Percentiles rank a stretch among this genome's conserved stretches.
Conservation (phyloP, 2,113 vertebrate genomes). For the Thermophis baileyi region DNA sequence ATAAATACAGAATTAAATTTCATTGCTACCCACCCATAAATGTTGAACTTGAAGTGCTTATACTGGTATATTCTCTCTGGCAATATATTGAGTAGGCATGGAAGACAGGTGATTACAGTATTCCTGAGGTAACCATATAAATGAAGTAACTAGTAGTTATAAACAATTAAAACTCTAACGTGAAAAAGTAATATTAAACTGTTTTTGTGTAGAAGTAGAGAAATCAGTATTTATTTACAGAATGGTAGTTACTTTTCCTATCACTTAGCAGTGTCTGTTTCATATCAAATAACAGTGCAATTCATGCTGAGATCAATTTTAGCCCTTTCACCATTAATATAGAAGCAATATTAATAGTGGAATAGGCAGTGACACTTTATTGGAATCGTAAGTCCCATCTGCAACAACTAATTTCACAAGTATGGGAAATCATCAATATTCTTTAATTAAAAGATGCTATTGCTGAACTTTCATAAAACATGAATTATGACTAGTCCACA, state of each 20-base stretch:
- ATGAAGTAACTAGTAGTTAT: background rate
- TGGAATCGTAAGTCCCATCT: background rate
- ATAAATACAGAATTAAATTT: background rate
- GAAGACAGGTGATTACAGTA: background rate
- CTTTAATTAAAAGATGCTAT: background rate
- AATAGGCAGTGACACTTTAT: background rate
- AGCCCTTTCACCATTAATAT: background rate
- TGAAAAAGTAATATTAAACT: background rate
- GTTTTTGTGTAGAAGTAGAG: background rate
- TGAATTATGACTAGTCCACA: background rate
- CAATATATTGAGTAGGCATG: background rate
- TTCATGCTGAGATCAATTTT: background rate
- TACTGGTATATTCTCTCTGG: background rate
- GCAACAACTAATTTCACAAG: background rate
- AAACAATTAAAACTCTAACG: background rate
- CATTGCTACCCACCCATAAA: background rate
- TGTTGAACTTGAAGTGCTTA: background rate
- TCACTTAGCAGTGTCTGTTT: background rate
- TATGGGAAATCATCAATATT: background rate
- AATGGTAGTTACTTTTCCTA: background rate
- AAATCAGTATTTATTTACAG: background rate
- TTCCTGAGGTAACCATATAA: background rate
- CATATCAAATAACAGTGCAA: background rate
- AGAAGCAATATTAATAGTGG: background rate
- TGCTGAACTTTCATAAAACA: background rate